Base-by-base conservation (phyloP, 2,888 invertebrate genomes). In the Encarsia formosa region DNA sequence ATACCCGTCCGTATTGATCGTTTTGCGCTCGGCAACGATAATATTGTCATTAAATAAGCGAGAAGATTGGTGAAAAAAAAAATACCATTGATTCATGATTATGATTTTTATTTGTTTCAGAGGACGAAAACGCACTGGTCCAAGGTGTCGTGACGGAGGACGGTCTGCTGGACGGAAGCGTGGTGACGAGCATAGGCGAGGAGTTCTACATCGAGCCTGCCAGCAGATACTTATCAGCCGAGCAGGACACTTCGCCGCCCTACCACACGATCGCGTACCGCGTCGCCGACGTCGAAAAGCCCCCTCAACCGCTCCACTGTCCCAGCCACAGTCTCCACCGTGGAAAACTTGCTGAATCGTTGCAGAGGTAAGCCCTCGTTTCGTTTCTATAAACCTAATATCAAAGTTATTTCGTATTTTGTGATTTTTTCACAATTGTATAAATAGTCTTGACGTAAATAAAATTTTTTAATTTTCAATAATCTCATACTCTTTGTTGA, bases 141-240 rank as follows among this genome's bases (percentile, higher is more conserved):
- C 87, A 90, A 68, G 95, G 94, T 34, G 78, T 94, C 65, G 82
- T 95, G 64, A 92, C 92, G 55, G 80, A 82, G 52, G 88, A 91
- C 55, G 94, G 94, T 51, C 80, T 91, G 52, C 90, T 95, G 75
- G 94, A 95, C 71, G 95, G 94, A 47, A 88, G 88, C 49, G 86
- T 95, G 68, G 81, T 83, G 73, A 88, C 90, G 45, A 77, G 79
- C 51, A 78, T 82, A 45, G 88, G 91, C 45, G 88, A 91, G 65
- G 88, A 91, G 65, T 91, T 90, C 75, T 91, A 89, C 75, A 81
- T 94, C 62, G 93, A 94, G 74, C 89, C 89, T 6, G 77, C 87
- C 51, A 81, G 81, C 62, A 80, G 87, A 63, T 88, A 87, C 71
- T 59, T 75, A 55, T 74, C 76, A 65, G 74, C 65, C 69, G 77